These are phyloP conservation scores for Ommatoiulus sabulosus DNA, from an alignment of 2,888 invertebrate species.

Conservation along the genomic window DNA sequence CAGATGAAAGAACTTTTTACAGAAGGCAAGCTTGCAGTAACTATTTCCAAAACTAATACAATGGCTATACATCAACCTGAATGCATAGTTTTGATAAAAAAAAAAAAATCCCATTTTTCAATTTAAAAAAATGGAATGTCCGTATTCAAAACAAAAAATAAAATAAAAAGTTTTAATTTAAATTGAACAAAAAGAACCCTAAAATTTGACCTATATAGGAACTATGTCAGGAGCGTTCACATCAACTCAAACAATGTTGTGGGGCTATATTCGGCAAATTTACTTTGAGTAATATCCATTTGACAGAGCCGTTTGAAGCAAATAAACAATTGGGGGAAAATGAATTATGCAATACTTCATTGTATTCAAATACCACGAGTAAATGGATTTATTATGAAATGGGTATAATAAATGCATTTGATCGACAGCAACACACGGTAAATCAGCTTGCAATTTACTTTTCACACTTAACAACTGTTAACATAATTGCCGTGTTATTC, in stretches of 20 bases:
- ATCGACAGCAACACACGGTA: too few relatives aligned
- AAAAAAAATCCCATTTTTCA: not conserved
- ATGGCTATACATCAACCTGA: not conserved
- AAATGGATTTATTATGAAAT: too few relatives aligned
- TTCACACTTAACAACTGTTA: too few relatives aligned
- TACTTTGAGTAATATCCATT: not conserved
- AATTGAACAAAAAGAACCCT: constrained; percentile 20
- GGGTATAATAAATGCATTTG: too few relatives aligned
- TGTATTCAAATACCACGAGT: too few relatives aligned
- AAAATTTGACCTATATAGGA: constrained; percentile 14
- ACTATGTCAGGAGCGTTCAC: not conserved
- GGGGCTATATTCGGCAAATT: not conserved
- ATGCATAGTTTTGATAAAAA: constrained; percentile 41
- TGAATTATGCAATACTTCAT: too few relatives aligned
- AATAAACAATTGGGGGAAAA: not conserved
- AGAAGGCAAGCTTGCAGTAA: not conserved
- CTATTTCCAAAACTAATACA: not conserved
- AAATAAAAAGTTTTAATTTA: not conserved
- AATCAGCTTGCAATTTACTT: not conserved
- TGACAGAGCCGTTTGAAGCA: not conserved
- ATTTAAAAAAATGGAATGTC: not conserved
- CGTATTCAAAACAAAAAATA: not conserved
- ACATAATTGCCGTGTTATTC: too few relatives aligned
- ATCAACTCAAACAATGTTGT: not conserved
- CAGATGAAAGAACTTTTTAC: constrained; percentile 8